These are phyloP conservation scores for Scalopus aquaticus DNA, from an alignment of 2,113 vertebrate species.

Conservation along the genomic window DNA sequence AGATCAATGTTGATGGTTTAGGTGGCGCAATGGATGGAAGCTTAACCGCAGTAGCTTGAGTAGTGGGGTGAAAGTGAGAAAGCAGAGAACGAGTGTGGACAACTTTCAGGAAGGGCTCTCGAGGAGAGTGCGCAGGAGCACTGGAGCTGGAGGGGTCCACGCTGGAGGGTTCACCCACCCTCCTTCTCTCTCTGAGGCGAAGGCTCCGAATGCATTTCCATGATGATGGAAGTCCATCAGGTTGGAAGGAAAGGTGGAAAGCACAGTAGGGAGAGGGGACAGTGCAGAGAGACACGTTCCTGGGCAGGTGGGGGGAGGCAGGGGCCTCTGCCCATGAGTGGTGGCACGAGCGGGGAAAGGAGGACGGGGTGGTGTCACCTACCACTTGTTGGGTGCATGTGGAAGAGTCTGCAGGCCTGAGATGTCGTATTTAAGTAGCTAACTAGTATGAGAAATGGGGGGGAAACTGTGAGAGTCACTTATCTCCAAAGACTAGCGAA, in stretches of 20 bases:
- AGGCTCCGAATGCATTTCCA: not conserved
- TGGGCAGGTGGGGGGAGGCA: not conserved
- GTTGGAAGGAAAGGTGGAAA: not conserved
- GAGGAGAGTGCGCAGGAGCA: not conserved
- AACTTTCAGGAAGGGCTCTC: not conserved
- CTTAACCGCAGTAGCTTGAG: not conserved
- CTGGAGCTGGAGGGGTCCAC: not conserved
- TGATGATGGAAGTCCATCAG: not conserved
- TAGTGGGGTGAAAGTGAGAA: not conserved
- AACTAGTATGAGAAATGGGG: not conserved
- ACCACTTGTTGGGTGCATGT: not conserved
- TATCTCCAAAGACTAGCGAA: not conserved
- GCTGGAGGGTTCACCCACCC: accelerated
- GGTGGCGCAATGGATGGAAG: not conserved
- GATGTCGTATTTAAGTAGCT: not conserved
- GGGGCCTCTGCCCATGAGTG: accelerated
- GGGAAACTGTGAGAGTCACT: not conserved
- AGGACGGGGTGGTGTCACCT: not conserved
- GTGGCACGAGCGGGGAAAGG: too few species aligned
- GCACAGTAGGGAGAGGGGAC: not conserved
- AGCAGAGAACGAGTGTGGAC: not conserved
- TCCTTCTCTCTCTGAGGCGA: not conserved
- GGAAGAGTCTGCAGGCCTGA: not conserved
- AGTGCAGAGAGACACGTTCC: not conserved
- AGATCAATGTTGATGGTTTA: too few species aligned